Conservation (phyloP, 2,797 vertebrate genomes). For the Podargus strigoides region DNA sequence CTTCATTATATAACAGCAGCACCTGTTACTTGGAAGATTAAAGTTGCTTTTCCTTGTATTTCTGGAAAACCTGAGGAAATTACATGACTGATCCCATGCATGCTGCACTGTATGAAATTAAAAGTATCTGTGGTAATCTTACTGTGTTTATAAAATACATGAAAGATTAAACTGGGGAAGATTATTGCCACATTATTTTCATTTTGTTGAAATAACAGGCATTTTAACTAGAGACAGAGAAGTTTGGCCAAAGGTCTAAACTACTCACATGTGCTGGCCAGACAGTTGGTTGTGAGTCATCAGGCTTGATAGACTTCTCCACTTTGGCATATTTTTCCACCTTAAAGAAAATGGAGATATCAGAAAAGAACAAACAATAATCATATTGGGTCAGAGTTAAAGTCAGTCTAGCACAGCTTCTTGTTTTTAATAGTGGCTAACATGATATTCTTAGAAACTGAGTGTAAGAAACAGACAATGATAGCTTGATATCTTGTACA, state of each 20-base stretch:
- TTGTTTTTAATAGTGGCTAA: not conserved
- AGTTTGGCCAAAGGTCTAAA: not conserved
- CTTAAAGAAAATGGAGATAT: constrained; percentile 72
- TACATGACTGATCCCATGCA: not conserved
- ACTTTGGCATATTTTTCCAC: constrained; percentile 98
- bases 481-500: not conserved
- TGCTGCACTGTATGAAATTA: not conserved
- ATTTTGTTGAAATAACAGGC: not conserved
- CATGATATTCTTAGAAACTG: not conserved
- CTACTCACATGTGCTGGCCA: constrained; percentile 93
- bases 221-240: constrained; percentile 3
- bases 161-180: not conserved
- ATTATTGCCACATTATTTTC: not conserved
- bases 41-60: not conserved
- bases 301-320: constrained; percentile 89
- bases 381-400: not conserved
- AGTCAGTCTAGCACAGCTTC: not conserved
- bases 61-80: not conserved
- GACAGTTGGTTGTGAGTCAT: constrained; percentile 89
- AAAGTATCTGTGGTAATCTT: not conserved
- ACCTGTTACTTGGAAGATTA: not conserved
- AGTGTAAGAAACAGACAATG: not conserved
- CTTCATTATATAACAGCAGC: not conserved
- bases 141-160: not conserved
- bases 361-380: not conserved